These are phyloP conservation scores for Brachystomella parvula DNA, from an alignment of 1,140 invertebrate species.

Conservation along the genomic window DNA sequence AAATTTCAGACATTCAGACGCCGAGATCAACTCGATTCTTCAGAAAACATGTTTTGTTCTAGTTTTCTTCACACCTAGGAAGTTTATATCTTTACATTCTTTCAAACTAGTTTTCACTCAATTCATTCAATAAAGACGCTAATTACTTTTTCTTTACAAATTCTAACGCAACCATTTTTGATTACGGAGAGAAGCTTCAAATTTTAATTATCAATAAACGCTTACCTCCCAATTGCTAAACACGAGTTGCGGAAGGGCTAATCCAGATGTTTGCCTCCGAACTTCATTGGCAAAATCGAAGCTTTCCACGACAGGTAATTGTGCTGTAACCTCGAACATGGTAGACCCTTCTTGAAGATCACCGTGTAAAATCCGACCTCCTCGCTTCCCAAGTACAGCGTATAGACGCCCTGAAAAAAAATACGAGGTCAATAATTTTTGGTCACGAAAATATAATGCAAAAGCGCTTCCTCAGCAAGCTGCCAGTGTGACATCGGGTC, in stretches of 20 bases:
- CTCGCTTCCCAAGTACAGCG: constrained; percentile 75
- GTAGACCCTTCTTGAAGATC: constrained; percentile 81
- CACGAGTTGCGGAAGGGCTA: constrained; percentile 87
- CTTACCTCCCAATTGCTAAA: constrained; percentile 96
- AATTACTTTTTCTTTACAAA: neutral
- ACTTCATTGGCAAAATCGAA: constrained; percentile 90
- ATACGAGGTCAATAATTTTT: no score
- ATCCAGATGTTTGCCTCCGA: constrained; percentile 85
- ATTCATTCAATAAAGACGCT: neutral
- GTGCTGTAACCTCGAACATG: constrained; percentile 78
- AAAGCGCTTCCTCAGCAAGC: no score
- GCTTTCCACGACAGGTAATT: constrained; percentile 90
- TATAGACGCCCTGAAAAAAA: constrained; percentile 75
- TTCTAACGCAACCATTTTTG: neutral
- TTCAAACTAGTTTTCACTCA: constrained; percentile 9
- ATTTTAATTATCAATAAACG: no score
- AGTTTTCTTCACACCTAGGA: no score
- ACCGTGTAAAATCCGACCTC: constrained; percentile 78
- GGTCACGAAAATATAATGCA: no score
- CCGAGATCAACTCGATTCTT: constrained; percentile 33
- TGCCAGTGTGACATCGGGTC: neutral
- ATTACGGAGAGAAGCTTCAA: neutral
- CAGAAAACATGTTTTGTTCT: constrained; percentile 16
- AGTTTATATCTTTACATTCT: constrained; percentile 1
- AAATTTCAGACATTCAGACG: constrained; percentile 39